Conservation (phyloP, 2,797 vertebrate genomes). For the Rhinatrema bivittatum region DNA sequence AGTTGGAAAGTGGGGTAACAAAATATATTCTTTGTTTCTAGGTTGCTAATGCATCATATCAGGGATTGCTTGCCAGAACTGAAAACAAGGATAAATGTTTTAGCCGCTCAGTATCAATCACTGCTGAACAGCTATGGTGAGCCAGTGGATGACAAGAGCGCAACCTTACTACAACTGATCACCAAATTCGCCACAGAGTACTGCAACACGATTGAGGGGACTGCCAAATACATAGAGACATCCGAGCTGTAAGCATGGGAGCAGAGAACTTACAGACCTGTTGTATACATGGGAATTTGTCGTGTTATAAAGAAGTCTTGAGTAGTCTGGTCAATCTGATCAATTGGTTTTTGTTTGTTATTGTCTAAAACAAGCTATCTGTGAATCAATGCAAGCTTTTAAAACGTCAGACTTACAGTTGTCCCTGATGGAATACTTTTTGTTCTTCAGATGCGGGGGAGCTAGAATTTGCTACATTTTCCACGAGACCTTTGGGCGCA, state of each 20-base stretch:
- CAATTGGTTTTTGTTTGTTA: too few relatives aligned
- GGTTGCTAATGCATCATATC: constrained; percentile 97
- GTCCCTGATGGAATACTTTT: too few relatives aligned
- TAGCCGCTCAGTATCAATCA: constrained; percentile 95
- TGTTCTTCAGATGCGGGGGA: constrained; percentile 85
- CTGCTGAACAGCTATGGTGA: constrained; percentile 94
- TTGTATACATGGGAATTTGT: too few relatives aligned
- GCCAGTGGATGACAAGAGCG: constrained; percentile 91
- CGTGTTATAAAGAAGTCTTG: too few relatives aligned
- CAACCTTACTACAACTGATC: constrained; percentile 94
- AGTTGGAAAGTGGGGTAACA: too few relatives aligned
- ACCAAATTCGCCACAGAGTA: constrained; percentile 98
- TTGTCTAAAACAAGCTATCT: too few relatives aligned
- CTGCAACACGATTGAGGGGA: constrained; percentile 98
- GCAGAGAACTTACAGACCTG: neutral
- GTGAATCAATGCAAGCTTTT: too few relatives aligned
- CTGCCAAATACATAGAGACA: constrained; percentile 97
- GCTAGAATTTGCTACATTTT: constrained; percentile 98
- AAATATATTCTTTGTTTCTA: constrained; percentile 41
- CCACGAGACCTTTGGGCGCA: constrained; percentile 96
- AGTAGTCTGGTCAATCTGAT: too few relatives aligned
- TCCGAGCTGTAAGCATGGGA: constrained; percentile 83
- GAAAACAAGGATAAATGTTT: constrained; percentile 94
- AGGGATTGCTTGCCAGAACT: constrained; percentile 93
- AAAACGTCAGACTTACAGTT: too few relatives aligned